Conservation (phyloP, 2,888 invertebrate species). For the Smittia sp. region DNA sequence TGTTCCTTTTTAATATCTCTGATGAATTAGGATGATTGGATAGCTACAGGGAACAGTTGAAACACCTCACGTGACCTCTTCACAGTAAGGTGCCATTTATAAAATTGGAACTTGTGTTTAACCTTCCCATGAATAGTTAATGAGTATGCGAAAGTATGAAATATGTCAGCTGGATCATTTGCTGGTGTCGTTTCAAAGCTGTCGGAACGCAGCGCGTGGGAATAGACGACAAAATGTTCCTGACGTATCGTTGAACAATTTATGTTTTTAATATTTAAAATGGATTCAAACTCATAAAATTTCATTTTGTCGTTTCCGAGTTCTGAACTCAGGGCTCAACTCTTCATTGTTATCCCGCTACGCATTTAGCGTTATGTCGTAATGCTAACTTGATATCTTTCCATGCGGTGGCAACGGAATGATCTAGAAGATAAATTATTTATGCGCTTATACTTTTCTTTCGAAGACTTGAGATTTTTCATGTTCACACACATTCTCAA, state of each 20-base stretch:
- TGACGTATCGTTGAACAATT: constrained; percentile 7
- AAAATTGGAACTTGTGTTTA: too few relatives aligned
- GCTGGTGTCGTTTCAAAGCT: neutral
- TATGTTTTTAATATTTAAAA: constrained; percentile 29
- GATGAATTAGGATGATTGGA: too few relatives aligned
- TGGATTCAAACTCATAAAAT: constrained; percentile 11
- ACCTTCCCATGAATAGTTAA: neutral
- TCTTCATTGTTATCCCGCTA: neutral
- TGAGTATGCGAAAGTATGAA: neutral
- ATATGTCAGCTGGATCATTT: neutral
- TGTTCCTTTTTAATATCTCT: too few relatives aligned
- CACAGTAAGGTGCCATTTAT: too few relatives aligned
- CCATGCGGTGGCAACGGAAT: neutral
- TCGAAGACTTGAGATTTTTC: neutral
- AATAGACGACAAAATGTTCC: neutral
- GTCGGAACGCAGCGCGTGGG: neutral
- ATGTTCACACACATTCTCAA: too few relatives aligned
- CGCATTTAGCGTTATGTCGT: neutral
- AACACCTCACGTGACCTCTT: too few relatives aligned
- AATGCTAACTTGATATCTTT: neutral
- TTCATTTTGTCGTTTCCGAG: neutral
- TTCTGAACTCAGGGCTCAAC: neutral
- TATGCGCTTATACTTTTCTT: neutral
- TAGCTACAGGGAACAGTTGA: too few relatives aligned
- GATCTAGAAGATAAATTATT: constrained; percentile 1